Conservation (phyloP, 2,113 vertebrate species). For the Oenanthe melanoleuca region DNA sequence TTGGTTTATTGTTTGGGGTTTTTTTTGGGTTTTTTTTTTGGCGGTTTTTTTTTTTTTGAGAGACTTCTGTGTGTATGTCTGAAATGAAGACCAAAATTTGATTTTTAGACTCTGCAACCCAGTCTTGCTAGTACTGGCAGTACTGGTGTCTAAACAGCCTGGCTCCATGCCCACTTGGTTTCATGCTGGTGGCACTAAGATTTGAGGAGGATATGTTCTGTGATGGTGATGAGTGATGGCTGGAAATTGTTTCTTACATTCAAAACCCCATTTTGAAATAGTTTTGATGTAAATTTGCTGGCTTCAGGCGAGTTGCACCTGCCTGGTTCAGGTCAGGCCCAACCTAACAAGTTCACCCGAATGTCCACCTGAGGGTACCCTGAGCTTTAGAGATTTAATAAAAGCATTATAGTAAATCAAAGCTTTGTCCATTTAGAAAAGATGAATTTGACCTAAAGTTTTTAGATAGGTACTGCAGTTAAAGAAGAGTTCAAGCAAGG, state of each 20-base stretch:
- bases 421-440: not conserved
- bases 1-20: no score
- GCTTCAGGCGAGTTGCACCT: not conserved
- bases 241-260: not conserved
- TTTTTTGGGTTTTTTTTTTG: no score
- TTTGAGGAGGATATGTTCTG: not conserved
- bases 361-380: not conserved
- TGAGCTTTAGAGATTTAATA: not conserved
- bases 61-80: not conserved
- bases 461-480: not conserved
- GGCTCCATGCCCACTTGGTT: not conserved
- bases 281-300: not conserved
- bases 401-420: not conserved
- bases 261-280: not conserved
- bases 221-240: not conserved
- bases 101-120: not conserved
- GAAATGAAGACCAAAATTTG: constrained; percentile 22
- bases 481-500: not conserved
- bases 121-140: not conserved
- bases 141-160: not conserved
- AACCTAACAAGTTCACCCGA: not conserved
- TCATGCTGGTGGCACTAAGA: not conserved
- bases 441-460: not conserved
- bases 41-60: not conserved
- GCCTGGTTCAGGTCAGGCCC: not conserved